Base-by-base conservation (phyloP, 2,888 invertebrate species). In the Endotricha flammealis region DNA sequence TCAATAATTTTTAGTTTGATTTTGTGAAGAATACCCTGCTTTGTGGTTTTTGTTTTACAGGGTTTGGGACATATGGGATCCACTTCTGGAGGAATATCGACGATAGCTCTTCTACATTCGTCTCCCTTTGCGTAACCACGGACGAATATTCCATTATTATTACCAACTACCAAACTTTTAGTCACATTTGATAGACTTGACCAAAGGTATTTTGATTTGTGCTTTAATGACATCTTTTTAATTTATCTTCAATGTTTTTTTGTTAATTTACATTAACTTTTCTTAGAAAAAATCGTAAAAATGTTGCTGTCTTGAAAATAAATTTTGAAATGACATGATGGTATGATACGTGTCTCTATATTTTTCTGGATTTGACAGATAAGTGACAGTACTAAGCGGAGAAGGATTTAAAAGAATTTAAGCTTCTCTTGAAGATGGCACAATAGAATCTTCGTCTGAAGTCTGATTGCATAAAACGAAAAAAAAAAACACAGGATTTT, bases 1-100 rank as follows among this genome's bases (percentile, higher is more conserved):
- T 85, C 80, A 12, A 77, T 53, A 5, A 86, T 51, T 48, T 48
- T 75, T 33, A 85, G 39, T 51, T 81, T 82, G 12, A 85, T 81
- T 46, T 48, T 74, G 41, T 80, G 81, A 5, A 86, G 47, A 25
- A 85, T 73, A 0, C 80, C 72, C 27, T 52, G 39, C 36, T 73
- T 75, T 43, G 71, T 59, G 7, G 49, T 69, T 12, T 53, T 52
- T 33, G 64, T 64, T 10, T 65, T 58, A 44, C 75, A 77, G 3
- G 68, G 57, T 24, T 56, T 25, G 1, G 71, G 67, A 39, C 80
- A 80, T 1, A 57, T 40, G 0, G 65, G 63, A 36, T 80, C 76
- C 0, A 44, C 48, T 3, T 64, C 48, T 6, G 67, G 53, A 3
- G 75, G 64, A 7, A 79, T 72, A 36, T 82, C 82, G 6, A 52